Evolutionary conservation across 2,888 invertebrate species (phyloP), one percentile per base, ranked within the genome.

Genomic region (Amphipoea lucens): DNA sequence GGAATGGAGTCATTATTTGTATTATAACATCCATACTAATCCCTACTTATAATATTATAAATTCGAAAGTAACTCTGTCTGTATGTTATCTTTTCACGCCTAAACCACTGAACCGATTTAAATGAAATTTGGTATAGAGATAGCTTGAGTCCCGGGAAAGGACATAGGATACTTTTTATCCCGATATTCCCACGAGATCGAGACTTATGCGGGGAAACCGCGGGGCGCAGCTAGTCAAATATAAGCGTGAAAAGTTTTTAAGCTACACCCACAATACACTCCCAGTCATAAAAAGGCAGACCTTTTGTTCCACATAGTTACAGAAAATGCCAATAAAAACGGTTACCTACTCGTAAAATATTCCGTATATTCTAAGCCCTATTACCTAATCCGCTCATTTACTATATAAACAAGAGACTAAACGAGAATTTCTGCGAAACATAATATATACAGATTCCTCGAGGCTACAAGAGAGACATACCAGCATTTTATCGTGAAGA

Each of bases 401-500:
- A 74, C n/a, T 67, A 29, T 48, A 74, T 74, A 80, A 76, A 80
- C 65, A 63, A 78, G 62, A 51, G 45, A 72, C 67, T 71, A 20
- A 62, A 60, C 40, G 36, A n/a, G 54, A 29, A 68, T 77, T 63
- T 76, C 63, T 65, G 51, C 45, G 23, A 20, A 78, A 71, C 54
- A 62, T 74, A 67, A 70, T 68, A 63, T 68, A 65, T 73, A 71
- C 68, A 71, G 65, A 81, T 86, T 86, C 76, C 78, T 82, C 40
- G 54, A 74, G 83, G 69, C 82, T 80, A 51, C 51, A 67, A 74
- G 36, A 70, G 71, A 81, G 74, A 81, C 78, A 86, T 72, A 70
- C 67, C 80, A 71, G 71, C 75, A 76, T 87, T 86, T 81, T 86
- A 83, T 86, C 74, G 74, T 74, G 72, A 72, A 79, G 77, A 82